A percentile compares a stretch with the other conserved stretches of the same genome.
Evolutionary conservation across 2,113 vertebrate species (phyloP).

Genomic region (Madoqua kirkii): DNA sequence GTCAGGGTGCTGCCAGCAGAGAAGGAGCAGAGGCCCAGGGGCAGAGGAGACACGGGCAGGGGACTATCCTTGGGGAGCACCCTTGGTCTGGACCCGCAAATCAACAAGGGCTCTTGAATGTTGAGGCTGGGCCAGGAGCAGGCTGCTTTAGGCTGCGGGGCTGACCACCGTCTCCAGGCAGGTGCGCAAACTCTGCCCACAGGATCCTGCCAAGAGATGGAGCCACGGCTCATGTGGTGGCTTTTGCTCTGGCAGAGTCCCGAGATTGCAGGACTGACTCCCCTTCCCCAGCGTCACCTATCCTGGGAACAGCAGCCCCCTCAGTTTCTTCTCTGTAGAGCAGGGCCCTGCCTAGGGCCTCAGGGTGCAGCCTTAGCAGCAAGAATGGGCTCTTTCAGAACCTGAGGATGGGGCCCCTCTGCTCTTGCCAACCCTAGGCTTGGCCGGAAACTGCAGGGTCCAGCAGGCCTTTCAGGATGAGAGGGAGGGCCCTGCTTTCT

Average conservation of each 20-base stretch:
- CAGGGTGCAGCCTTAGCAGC: neutral
- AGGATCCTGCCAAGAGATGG: neutral
- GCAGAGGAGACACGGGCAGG: neutral
- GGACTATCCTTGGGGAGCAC: neutral
- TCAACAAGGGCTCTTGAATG: neutral
- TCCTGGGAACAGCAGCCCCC: neutral
- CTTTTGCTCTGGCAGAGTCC: neutral
- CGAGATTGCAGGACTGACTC: no score
- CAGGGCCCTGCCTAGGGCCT: neutral
- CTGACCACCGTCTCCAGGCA: neutral
- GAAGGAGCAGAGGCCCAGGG: neutral
- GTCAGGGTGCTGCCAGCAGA: neutral
- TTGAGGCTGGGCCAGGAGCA: neutral
- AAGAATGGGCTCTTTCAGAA: neutral
- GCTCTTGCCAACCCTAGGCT: neutral
- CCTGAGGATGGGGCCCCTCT: neutral
- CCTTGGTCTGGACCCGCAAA: neutral
- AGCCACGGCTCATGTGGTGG: neutral
- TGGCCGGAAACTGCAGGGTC: neutral
- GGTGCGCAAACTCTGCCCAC: neutral
- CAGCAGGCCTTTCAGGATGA: neutral
- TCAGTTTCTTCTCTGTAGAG: neutral
- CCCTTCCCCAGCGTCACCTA: neutral
- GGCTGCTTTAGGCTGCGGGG: neutral
- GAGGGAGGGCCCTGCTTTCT: neutral